These are phyloP conservation scores for Crocuta crocuta DNA, from an alignment of 2,113 vertebrate species.

Conservation along the genomic window DNA sequence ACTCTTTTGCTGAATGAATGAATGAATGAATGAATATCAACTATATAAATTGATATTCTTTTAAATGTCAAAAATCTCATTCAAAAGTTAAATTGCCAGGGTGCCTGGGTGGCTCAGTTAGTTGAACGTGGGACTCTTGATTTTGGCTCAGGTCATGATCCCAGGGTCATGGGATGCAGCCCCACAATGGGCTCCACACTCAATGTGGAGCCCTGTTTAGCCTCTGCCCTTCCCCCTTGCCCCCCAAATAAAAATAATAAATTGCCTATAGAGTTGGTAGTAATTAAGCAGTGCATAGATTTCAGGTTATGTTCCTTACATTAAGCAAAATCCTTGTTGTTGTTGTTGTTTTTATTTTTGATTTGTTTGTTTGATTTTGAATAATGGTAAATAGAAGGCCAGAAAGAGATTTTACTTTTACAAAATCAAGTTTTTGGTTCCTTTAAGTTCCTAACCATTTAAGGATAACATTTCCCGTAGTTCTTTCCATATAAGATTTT, in stretches of 20 bases:
- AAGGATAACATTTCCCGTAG: neutral
- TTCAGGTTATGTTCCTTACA: neutral
- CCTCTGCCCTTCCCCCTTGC: no score
- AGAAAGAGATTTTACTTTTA: neutral
- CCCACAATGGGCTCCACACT: no score
- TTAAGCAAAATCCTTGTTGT: neutral
- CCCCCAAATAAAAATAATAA: neutral
- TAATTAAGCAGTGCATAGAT: neutral
- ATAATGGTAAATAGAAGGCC: neutral
- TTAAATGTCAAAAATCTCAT: neutral
- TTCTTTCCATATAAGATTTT: neutral
- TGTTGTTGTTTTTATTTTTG: neutral
- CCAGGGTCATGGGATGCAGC: no score
- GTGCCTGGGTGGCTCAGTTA: no score
- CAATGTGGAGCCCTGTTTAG: no score
- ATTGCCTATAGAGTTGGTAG: neutral
- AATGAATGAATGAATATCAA: neutral
- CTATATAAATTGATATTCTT: neutral
- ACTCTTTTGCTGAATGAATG: constrained; percentile 67
- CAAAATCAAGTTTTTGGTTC: neutral
- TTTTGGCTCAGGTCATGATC: no score
- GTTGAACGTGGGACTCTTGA: no score
- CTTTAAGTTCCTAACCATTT: neutral
- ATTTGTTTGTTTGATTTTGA: neutral
- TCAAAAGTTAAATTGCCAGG: neutral